phyloP scores from a whole-genome alignment of 2,113 vertebrate species.

The Varanus salvator region DNA sequence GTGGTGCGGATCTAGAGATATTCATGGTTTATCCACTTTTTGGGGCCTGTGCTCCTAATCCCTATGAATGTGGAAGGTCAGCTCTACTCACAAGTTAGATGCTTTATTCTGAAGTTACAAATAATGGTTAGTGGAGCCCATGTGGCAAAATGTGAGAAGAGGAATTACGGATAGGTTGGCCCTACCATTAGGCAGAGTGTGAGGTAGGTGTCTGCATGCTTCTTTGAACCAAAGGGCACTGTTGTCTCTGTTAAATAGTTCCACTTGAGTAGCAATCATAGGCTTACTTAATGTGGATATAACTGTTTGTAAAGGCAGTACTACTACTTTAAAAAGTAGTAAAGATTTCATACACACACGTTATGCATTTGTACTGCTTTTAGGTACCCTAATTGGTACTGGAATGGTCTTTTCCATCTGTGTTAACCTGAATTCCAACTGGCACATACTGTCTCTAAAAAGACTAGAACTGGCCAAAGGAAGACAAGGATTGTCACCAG shows the following conservation, averaged over 20 bases:
- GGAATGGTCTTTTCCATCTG: constrained; percentile 37
- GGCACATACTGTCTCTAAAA: constrained; percentile 30
- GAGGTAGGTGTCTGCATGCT: not conserved
- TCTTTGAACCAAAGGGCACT: not conserved
- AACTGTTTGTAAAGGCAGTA: not conserved
- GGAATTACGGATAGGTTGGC: too few relatives aligned
- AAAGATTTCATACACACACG: not conserved
- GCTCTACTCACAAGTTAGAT: too few relatives aligned
- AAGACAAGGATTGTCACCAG: constrained; percentile 58
- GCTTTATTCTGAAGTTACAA: too few relatives aligned
- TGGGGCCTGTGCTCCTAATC: too few relatives aligned
- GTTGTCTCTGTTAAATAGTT: too few relatives aligned
- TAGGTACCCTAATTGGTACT: constrained; percentile 29
- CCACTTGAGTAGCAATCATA: not conserved
- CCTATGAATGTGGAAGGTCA: too few relatives aligned
- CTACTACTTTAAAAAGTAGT: not conserved
- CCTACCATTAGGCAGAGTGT: not conserved
- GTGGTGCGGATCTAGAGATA: too few relatives aligned
- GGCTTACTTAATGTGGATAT: not conserved
- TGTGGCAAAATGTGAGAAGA: too few relatives aligned
- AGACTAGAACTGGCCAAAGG: constrained; percentile 37
- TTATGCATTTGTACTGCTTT: not conserved
- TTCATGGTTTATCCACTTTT: too few relatives aligned
- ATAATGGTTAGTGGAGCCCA: too few relatives aligned
- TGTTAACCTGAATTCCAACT: constrained; percentile 58